Base-by-base conservation (phyloP, 2,113 vertebrate species). In the Nothobranchius kuhntae region DNA sequence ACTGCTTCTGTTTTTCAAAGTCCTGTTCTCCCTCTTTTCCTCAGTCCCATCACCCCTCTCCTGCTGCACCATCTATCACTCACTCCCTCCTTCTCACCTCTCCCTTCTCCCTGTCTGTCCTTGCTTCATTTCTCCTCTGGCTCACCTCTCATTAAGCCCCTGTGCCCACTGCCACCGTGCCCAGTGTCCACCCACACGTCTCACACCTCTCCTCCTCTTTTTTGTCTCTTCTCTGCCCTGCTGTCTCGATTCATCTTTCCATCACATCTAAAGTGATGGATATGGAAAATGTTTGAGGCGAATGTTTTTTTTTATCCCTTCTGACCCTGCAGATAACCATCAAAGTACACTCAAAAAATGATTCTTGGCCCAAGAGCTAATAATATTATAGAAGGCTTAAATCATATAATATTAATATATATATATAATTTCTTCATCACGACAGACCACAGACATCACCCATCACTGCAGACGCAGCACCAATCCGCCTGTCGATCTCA, bases 131-230 rank as follows among this genome's bases (percentile, higher is more conserved):
- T 90, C 90, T 91, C 89, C 90, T 91, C 89, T 91, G 90, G 90
- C 89, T 90, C 89, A 91, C 90, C 89, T 91, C 89, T 91, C 86
- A 86, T 91, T 90, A 89, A 90, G 89, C 85, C 86, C 85, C 82
- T 65, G 85, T 86, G 86, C 87, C 85, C 71, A 78, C 53, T 75
- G 81, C 86, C 86, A 90, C 86, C 81, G 73, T 84, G 85, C 83
- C 83, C 87, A 77, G 75, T 82, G 86, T 89, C 88, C 90, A 87
- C 89, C 87, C 89, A 89, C 89, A 82, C 83, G 83, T 89, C 86
- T 86, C 89, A 80, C 87, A 85, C 87, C 69, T 88, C 61, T 48
- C 78, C 69, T 73, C 81, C 58, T 68, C 52, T 7, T 56, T 57
- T 86, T 68, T 73, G 63, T 75, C 84, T 84, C 78, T 81, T 75